Evolutionary conservation across 2,113 vertebrate species (phyloP).

Genomic region (Nestor notabilis): DNA sequence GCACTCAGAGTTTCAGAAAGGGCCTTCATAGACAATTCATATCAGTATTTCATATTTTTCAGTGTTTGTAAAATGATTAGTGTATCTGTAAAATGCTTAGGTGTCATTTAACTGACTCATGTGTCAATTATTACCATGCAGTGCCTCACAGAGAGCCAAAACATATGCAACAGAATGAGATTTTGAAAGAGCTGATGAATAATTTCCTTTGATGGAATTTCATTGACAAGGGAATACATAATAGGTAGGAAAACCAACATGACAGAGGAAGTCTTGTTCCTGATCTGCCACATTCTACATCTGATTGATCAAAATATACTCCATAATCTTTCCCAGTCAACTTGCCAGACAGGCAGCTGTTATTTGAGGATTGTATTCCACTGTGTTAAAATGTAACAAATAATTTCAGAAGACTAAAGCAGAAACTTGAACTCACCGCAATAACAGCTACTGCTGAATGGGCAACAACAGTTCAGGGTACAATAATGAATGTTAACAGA

Average conservation of each 20-base stretch:
- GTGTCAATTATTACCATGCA: not conserved
- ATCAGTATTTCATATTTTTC: not conserved
- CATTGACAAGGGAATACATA: not conserved
- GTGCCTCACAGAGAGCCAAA: not conserved
- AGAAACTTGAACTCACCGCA: not conserved
- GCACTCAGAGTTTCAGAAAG: not conserved
- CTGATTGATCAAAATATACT: not conserved
- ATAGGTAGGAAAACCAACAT: not conserved
- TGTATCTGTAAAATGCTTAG: not conserved
- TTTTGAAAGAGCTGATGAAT: not conserved
- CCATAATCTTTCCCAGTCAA: not conserved
- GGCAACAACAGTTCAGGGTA: not conserved
- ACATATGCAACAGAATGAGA: not conserved
- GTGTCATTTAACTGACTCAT: not conserved
- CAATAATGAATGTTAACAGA: not conserved
- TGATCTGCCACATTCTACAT: not conserved
- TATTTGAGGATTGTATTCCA: not conserved
- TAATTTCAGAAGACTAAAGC: not conserved
- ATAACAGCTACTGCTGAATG: not conserved
- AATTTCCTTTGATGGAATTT: not conserved
- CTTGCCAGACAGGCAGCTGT: not conserved
- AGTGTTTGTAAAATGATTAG: not conserved
- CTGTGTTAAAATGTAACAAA: not conserved
- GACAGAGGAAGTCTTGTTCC: not conserved
- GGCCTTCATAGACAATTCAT: not conserved